A percentile compares a stretch with the other conserved stretches of the same genome.
These are phyloP conservation scores for Onthophagus sagittarius DNA, from an alignment of 2,888 invertebrate genomes.

Conservation along the genomic window DNA sequence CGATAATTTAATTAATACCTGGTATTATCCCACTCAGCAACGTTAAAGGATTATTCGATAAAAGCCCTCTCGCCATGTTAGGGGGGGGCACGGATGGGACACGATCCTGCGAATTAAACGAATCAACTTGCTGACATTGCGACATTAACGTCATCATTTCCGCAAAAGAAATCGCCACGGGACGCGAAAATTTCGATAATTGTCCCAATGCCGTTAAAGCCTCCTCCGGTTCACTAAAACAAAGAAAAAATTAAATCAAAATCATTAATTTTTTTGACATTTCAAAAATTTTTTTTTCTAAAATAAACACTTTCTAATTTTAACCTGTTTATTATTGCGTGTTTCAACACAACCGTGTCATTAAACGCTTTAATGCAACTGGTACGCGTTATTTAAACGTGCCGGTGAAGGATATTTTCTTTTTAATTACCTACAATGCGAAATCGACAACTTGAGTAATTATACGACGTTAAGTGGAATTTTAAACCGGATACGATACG, in stretches of 20 bases:
- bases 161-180: conserved; percentile 62
- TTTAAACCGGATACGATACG: too few species aligned
- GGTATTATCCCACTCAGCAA: conserved; percentile 77
- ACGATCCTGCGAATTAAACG: conserved; percentile 12
- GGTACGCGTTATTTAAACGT: not conserved
- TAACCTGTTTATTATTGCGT: not conserved
- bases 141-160: conserved; percentile 77
- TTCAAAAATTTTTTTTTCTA: not conserved
- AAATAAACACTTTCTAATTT: not conserved
- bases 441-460: not conserved
- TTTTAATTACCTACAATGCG: not conserved
- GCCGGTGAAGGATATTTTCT: not conserved
- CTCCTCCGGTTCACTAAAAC: conserved; percentile 69
- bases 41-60: conserved; percentile 64
- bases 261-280: not conserved
- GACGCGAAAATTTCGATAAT: conserved; percentile 59
- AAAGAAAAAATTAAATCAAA: conserved; percentile 38
- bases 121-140: conserved; percentile 70
- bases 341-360: not conserved
- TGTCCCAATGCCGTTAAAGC: conserved; percentile 61
- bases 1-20: conserved; percentile 52
- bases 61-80: conserved; percentile 39
- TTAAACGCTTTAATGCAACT: not conserved
- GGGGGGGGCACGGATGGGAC: conserved; percentile 23
- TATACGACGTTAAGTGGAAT: not conserved